Evolutionary conservation across 2,797 vertebrate genomes (phyloP), one percentile per base, ranked within the genome.

Genomic region (Hemitrygon akajei): DNA sequence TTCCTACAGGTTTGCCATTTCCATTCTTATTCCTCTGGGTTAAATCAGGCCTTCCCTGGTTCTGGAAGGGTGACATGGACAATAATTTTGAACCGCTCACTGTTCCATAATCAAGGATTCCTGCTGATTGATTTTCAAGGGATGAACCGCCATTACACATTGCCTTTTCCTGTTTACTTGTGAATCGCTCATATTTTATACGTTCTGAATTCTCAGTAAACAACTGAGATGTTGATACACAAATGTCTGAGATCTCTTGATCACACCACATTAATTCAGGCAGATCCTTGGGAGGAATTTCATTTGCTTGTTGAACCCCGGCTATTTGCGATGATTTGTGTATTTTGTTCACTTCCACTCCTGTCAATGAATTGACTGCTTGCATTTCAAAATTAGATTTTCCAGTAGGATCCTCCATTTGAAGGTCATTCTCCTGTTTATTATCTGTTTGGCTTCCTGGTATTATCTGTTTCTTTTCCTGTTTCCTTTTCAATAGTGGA

Each of bases 401-500:
- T 25, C 76, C 91, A 30, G 56, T 58, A 2, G 10, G 16, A 30
- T 12, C 27, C 12, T 18, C 25, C 25, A 2, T 47, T 20, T 30
- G 71, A 16, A 58, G 91, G 25, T 14, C 25, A 14, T 16, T 93
- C 34, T 58, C 91, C 91, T 93, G 37, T 56, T 76, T n/a, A 14
- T n/a, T 56, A 25, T 34, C 56, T 71, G 66, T 93, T 94, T 94
- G 56, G 40, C 75, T n/a, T 18, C 73, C 3, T 2, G 95, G 96
- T 37, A 9, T 95, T 89, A 96, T 94, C 0, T 94, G 95, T 94
- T 97, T 96, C 89, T 76, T 94, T 7, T 86, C 94, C 94, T 40
- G 94, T 94, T 97, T 97, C 94, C 60, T 95, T 94, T 95, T 94
- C 94, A 94, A 95, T 63, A 96, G 94, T 93, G 95, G 95, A 91